phyloP scores from a whole-genome alignment of 35 echinoderm and acorn worm species.

The Heliocidaris erythrogramma region DNA sequence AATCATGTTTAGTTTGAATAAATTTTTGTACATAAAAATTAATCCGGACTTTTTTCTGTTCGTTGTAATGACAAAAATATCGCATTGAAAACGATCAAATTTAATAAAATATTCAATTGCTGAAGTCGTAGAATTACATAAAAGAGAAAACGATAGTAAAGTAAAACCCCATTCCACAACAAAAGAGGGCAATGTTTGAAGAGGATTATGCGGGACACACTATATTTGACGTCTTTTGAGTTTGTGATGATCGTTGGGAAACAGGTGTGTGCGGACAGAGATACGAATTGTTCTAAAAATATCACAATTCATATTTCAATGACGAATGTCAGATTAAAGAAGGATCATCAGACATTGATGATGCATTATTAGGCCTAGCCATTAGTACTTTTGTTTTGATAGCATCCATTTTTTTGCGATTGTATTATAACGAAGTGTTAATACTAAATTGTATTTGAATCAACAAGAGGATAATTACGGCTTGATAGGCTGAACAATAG shows the following conservation, averaged over 20 bases:
- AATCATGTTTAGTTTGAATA: no score
- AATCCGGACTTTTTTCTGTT: no score
- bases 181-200: background rate
- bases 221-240: background rate
- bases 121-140: background rate
- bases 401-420: background rate
- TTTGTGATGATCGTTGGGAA: background rate
- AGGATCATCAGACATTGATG: background rate
- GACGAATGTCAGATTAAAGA: background rate
- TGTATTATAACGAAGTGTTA: background rate
- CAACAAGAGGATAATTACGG: background rate
- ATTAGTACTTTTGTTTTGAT: background rate
- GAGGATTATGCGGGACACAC: background rate
- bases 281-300: background rate
- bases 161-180: background rate
- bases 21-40: no score
- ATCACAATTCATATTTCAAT: background rate
- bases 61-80: no score
- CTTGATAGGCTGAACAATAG: background rate
- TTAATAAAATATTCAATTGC: no score
- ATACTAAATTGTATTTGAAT: background rate
- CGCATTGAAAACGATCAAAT: no score
- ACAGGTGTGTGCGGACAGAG: background rate
- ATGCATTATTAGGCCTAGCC: background rate
- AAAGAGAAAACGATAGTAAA: background rate